A percentile compares a stretch with the other conserved stretches of the same genome.
Conservation (phyloP, 1,140 invertebrate species). For the Thalassaphorura encarpata region DNA sequence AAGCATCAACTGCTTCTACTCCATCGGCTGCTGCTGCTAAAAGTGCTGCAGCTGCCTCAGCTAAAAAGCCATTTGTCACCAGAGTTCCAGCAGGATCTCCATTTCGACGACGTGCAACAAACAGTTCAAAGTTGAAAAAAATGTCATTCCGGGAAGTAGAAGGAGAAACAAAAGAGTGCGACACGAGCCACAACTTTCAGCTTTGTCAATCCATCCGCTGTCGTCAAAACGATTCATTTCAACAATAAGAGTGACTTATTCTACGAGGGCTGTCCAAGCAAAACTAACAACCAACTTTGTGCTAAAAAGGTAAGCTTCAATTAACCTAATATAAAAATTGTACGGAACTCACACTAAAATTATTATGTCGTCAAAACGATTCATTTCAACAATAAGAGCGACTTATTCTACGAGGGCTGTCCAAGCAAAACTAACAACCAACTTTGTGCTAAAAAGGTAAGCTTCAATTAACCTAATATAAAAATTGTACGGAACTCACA, state of each 20-base stretch:
- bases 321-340: background rate
- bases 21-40: too few species aligned
- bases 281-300: slow-evolving; percentile 8
- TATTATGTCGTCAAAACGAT: slow-evolving; percentile 6
- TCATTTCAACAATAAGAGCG: slow-evolving; percentile 15
- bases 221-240: slow-evolving; percentile 11
- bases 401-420: slow-evolving; percentile 18
- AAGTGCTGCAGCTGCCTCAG: background rate
- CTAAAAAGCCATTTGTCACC: background rate
- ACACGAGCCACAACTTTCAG: background rate
- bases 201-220: slow-evolving; percentile 10
- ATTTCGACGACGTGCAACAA: background rate
- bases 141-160: slow-evolving; percentile 9
- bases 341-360: background rate
- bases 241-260: slow-evolving; percentile 18
- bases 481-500: background rate
- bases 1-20: background rate
- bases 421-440: slow-evolving; percentile 1
- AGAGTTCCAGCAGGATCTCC: slow-evolving; percentile 2
- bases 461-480: background rate
- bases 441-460: slow-evolving; percentile 16
- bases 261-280: slow-evolving; percentile 13
- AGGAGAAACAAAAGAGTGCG: background rate
- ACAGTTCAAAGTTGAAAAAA: background rate
- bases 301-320: slow-evolving; percentile 10